These are phyloP conservation scores for Aphelocoma coerulescens DNA, from an alignment of 2,113 vertebrate species.

Conservation along the genomic window DNA sequence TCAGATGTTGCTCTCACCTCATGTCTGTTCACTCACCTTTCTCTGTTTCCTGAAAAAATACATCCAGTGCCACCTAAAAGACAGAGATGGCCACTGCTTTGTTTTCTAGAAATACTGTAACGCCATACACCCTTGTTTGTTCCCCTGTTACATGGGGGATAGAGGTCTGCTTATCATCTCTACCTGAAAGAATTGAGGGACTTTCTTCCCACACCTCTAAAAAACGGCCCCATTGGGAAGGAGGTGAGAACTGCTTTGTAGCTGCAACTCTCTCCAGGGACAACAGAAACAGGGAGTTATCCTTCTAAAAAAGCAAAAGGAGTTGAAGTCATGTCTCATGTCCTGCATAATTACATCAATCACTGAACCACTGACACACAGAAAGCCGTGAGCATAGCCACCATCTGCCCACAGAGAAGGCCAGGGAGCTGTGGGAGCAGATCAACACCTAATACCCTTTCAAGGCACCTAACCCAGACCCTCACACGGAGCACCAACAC, in stretches of 20 bases:
- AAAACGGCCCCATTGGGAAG: neutral
- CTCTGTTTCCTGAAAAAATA: neutral
- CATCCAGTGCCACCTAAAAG: neutral
- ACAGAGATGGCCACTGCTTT: neutral
- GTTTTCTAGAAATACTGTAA: neutral
- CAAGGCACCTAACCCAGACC: neutral
- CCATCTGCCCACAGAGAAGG: neutral
- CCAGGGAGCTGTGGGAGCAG: neutral
- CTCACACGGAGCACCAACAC: neutral
- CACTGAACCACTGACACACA: neutral
- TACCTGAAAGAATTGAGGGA: neutral
- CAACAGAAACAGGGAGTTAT: neutral
- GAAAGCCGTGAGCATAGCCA: neutral
- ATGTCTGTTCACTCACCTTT: rapidly evolving
- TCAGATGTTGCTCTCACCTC: neutral
- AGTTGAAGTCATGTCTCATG: neutral
- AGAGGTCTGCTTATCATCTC: neutral
- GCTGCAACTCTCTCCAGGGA: neutral
- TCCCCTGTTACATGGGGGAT: neutral
- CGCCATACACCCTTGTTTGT: rapidly evolving
- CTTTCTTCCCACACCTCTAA: neutral
- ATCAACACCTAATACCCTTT: rapidly evolving
- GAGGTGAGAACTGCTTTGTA: neutral
- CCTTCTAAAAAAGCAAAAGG: neutral
- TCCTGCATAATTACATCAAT: neutral